These are phyloP conservation scores for Odontomachus brunneus DNA, from an alignment of 1,140 invertebrate genomes.

Conservation along the genomic window DNA sequence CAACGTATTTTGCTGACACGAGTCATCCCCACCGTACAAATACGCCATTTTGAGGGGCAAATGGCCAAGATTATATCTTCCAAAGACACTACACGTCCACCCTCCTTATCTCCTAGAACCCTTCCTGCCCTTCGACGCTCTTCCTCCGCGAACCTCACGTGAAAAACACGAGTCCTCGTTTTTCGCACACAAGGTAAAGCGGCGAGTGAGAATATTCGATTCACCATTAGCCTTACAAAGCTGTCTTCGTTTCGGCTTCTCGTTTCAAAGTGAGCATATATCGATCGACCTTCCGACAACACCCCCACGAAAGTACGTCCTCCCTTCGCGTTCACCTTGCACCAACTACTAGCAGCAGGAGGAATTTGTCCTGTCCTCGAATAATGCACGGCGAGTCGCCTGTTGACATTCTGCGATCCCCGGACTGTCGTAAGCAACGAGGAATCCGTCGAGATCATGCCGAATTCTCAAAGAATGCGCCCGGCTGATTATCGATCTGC, in stretches of 20 bases:
- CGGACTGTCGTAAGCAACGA: constrained; percentile 20
- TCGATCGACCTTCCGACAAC: constrained; percentile 62
- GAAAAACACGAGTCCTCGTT: neutral
- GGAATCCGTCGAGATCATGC: constrained; percentile 27
- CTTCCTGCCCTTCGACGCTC: neutral
- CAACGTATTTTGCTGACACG: no score
- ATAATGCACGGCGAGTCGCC: constrained; percentile 33
- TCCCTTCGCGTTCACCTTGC: constrained; percentile 56
- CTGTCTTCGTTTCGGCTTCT: constrained; percentile 23
- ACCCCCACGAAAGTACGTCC: constrained; percentile 14
- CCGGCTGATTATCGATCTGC: neutral
- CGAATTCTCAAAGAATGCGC: constrained; percentile 16
- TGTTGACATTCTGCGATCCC: constrained; percentile 45
- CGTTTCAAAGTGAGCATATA: constrained; percentile 46
- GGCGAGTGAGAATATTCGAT: no score
- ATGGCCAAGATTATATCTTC: no score
- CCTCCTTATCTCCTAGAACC: no score
- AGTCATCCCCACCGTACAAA: no score
- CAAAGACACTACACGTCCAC: no score
- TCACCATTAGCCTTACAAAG: constrained; percentile 38
- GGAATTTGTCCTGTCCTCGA: constrained; percentile 37
- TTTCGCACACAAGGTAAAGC: neutral
- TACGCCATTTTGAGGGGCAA: no score
- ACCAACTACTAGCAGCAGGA: constrained; percentile 12
- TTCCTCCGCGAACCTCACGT: neutral